Base-by-base conservation (phyloP, 2,113 vertebrate species). In the Channa argus region DNA sequence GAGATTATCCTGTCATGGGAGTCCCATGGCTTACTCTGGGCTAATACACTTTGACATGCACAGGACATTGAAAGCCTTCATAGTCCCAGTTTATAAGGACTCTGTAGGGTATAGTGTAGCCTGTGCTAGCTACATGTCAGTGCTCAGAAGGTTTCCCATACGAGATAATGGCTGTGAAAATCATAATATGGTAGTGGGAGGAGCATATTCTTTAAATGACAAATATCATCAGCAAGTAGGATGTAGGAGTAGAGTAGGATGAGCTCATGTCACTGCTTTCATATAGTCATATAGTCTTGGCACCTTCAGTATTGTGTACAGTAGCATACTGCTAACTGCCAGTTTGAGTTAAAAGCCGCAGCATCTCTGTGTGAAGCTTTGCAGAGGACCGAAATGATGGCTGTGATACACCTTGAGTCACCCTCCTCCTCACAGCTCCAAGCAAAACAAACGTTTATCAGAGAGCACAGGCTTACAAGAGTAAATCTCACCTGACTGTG, bases 181-280 rank as follows among this genome's bases (percentile, higher is more conserved):
- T 24, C 11, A 55, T 47, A 47, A 50, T 4, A 15, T 49, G 12
- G 13, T 39, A 56, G 67, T 67, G 64, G 61, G 62, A 49, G 53
- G 38, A 74, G 36, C 54, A 52, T 43, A 44, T 60, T 50, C 60
- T 24, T n/a, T 13, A 62, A 11, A 51, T 50, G 69, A 75, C 39
- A 74, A 63, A 41, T 72, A 41, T 46, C 60, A 60, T 63, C 71
- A 13, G 77, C 44, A 54, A n/a, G n/a, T n/a, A n/a, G n/a, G n/a
- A n/a, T n/a, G n/a, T n/a, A n/a, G n/a, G n/a, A n/a, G n/a, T n/a
- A n/a, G 74, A 10, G 87, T 83, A 62, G 84, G 85, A 71, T 12
- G 72, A 62, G 63, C 69, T 90, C 76, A 61, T 87, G 85, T 87
- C 82, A 53, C 89, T 89, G 88, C 82, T 86, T 66, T 77, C 55